Conservation (phyloP, 1,140 invertebrate species). For the Goniozus legneri region DNA sequence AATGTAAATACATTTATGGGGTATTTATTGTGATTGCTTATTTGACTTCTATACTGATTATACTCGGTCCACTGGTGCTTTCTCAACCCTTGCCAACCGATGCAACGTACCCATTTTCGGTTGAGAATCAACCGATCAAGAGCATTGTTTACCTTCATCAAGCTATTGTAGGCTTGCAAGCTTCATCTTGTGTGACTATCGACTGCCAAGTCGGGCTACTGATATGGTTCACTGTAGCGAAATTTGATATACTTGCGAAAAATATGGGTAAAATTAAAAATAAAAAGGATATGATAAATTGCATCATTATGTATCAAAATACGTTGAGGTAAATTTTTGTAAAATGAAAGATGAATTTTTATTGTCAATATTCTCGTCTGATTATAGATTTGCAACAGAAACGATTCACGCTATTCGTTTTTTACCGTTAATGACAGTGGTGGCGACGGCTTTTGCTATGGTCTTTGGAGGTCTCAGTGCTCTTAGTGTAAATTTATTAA, state of each 20-base stretch:
- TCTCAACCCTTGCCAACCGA: constrained; percentile 18
- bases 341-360: not conserved
- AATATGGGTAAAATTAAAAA: constrained; percentile 2
- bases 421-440: constrained; percentile 16
- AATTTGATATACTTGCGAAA: constrained; percentile 20
- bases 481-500: constrained; percentile 18
- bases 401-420: constrained; percentile 12
- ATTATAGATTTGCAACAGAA: constrained; percentile 16
- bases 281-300: constrained; percentile 2
- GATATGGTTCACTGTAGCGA: constrained; percentile 23
- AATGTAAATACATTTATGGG: not conserved
- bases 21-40: not conserved
- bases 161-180: constrained; percentile 17
- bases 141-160: constrained; percentile 23
- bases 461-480: constrained; percentile 19
- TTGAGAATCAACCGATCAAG: constrained; percentile 6
- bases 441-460: constrained; percentile 15
- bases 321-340: constrained; percentile 10
- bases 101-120: constrained; percentile 23
- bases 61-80: constrained; percentile 16
- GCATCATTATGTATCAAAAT: constrained; percentile 19
- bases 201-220: constrained; percentile 21
- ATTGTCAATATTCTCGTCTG: not conserved
- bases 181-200: constrained; percentile 8
- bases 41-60: not conserved